Evolutionary conservation across 2,797 vertebrate genomes (phyloP).

Genomic region (Prunella strophiata): DNA sequence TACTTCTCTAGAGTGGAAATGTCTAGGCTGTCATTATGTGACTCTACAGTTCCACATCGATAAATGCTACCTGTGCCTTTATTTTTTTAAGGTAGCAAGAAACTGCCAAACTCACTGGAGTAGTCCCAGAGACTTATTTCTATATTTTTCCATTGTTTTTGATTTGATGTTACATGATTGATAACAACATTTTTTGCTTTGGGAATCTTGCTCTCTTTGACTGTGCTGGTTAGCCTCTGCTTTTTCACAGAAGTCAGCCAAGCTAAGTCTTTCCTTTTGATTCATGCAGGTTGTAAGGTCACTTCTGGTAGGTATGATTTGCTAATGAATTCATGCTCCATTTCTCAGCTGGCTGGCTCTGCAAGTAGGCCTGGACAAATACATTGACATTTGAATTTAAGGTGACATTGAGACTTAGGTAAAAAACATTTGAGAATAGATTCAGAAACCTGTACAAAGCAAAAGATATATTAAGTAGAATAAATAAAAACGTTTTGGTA

Average conservation of each 20-base stretch:
- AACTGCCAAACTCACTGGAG: background rate
- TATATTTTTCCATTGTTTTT: background rate
- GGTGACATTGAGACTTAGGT: background rate
- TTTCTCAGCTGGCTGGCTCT: constrained; percentile 54
- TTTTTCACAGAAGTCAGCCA: background rate
- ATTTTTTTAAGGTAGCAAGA: background rate
- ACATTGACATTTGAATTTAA: constrained; percentile 29
- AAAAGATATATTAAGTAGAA: background rate
- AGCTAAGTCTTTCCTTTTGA: background rate
- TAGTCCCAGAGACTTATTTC: background rate
- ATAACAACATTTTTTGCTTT: background rate
- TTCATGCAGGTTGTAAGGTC: constrained; percentile 36
- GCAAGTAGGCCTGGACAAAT: constrained; percentile 22
- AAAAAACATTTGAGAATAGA: background rate
- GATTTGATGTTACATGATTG: background rate
- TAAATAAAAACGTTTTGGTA: background rate
- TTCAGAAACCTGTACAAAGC: background rate
- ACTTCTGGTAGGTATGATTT: constrained; percentile 38
- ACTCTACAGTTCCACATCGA: background rate
- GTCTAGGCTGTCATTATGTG: background rate
- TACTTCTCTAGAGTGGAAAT: constrained; percentile 19
- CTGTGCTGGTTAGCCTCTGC: background rate
- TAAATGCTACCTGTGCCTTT: background rate
- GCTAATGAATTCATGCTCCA: constrained; percentile 48
- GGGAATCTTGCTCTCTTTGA: background rate